phyloP scores from a whole-genome alignment of 2,888 invertebrate genomes.

The Chaetogeoica ovagalla region DNA sequence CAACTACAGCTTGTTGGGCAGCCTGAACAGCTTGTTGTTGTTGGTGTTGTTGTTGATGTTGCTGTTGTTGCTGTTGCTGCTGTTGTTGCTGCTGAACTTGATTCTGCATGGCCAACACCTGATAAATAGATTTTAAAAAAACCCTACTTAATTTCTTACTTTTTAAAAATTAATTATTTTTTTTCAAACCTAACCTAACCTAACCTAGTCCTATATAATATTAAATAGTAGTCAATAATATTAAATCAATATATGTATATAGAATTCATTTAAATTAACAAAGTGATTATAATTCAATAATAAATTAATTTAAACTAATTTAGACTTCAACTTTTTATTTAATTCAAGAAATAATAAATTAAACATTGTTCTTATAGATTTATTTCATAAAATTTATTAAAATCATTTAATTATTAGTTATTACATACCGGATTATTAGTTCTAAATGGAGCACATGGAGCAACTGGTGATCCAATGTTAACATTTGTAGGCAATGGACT shows the following conservation, averaged over 20 bases:
- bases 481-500: conserved; percentile 64
- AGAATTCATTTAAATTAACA: background rate
- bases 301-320: background rate
- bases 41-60: conserved; percentile 47
- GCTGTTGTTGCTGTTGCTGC: conserved; percentile 51
- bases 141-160: background rate
- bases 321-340: background rate
- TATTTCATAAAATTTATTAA: background rate
- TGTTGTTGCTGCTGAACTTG: conserved; percentile 54
- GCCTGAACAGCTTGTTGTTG: conserved; percentile 61
- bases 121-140: background rate
- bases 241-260: background rate
- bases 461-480: conserved; percentile 57
- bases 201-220: background rate
- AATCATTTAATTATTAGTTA: background rate
- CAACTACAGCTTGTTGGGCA: conserved; percentile 60
- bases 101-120: conserved; percentile 52
- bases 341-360: background rate
- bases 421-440: conserved; percentile 52
- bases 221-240: background rate
- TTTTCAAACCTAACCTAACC: no score
- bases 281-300: background rate
- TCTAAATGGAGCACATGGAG: conserved; percentile 52
- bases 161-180: background rate
- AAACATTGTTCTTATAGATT: background rate